phyloP scores from a whole-genome alignment of 2,888 invertebrate species.

The Andrena bicolor region DNA sequence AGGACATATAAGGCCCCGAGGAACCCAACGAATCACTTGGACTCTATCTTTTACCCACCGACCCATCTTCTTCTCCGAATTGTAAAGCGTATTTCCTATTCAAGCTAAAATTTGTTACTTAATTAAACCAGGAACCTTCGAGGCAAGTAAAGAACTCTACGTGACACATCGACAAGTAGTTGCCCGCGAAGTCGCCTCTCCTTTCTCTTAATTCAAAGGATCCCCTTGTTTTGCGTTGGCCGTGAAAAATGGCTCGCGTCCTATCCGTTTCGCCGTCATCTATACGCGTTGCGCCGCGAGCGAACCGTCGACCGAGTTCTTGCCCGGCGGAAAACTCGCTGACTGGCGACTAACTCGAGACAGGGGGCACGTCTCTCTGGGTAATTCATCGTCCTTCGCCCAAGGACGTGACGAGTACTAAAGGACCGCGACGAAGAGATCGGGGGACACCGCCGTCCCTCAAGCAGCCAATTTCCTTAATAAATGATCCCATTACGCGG shows the following conservation, averaged over 20 bases:
- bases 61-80: not conserved
- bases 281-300: constrained; percentile 1
- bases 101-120: too few species aligned
- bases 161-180: constrained; percentile 62
- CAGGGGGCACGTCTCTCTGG: constrained; percentile 28
- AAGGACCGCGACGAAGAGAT: constrained; percentile 62
- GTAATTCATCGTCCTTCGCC: constrained; percentile 58
- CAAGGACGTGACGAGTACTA: constrained; percentile 54
- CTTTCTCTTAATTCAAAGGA: constrained; percentile 28
- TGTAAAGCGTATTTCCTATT: not conserved
- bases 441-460: constrained; percentile 38
- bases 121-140: not conserved
- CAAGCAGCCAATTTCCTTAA: constrained; percentile 82
- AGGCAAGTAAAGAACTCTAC: constrained; percentile 31
- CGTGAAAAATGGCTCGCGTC: constrained; percentile 63
- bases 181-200: constrained; percentile 8
- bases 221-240: constrained; percentile 49
- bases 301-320: constrained; percentile 14
- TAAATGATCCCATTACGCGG: constrained; percentile 84
- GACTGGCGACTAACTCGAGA: constrained; percentile 22
- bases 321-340: not conserved
- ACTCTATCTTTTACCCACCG: too few species aligned
- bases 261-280: constrained; percentile 57
- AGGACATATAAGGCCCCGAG: too few species aligned
- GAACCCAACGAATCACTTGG: too few species aligned